Evolutionary conservation across 2,888 invertebrate genomes (phyloP).

Genomic region (Bhutanitis thaidina): DNA sequence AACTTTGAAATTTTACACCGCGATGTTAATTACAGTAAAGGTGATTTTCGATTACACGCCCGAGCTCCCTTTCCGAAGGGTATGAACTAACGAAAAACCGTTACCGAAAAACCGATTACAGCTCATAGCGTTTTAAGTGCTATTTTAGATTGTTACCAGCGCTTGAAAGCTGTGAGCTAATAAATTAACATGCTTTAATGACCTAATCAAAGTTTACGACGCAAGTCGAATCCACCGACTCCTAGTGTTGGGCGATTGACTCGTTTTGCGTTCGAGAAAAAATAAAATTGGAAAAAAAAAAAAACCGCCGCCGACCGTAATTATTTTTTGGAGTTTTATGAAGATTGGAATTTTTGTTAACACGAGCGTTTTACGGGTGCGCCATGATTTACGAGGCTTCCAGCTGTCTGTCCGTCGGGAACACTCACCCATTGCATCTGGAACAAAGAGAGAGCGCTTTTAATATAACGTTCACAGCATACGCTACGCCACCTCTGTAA

Average conservation of each 20-base stretch:
- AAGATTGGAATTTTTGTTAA: slow-evolving; percentile 76
- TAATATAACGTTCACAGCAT: slow-evolving; percentile 18
- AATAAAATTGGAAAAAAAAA: slow-evolving; percentile 33
- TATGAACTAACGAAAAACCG: slow-evolving; percentile 33
- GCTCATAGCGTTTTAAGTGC: slow-evolving; percentile 43
- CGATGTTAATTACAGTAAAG: slow-evolving; percentile 56
- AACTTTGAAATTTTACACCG: slow-evolving; percentile 27
- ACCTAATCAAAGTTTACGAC: slow-evolving; percentile 80
- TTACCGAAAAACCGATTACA: slow-evolving; percentile 38
- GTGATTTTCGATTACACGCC: slow-evolving; percentile 68
- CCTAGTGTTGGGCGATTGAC: slow-evolving; percentile 77
- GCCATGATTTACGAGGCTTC: slow-evolving; percentile 64
- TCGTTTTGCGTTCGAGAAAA: slow-evolving; percentile 60
- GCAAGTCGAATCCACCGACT: slow-evolving; percentile 76
- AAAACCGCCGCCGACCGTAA: slow-evolving; percentile 41
- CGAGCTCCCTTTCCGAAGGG: slow-evolving; percentile 43
- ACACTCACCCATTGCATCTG: slow-evolving; percentile 90
- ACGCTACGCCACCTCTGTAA: not conserved
- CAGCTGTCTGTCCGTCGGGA: slow-evolving; percentile 38
- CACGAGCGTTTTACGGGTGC: slow-evolving; percentile 52
- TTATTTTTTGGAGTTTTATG: slow-evolving; percentile 75
- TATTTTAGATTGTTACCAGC: slow-evolving; percentile 57
- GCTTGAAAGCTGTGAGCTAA: slow-evolving; percentile 68
- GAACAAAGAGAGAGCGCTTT: slow-evolving; percentile 77
- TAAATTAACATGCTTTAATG: slow-evolving; percentile 79